Evolutionary conservation across 2,113 vertebrate genomes (phyloP), one percentile per base, ranked within the genome.

Genomic region (Perccottus glenii): DNA sequence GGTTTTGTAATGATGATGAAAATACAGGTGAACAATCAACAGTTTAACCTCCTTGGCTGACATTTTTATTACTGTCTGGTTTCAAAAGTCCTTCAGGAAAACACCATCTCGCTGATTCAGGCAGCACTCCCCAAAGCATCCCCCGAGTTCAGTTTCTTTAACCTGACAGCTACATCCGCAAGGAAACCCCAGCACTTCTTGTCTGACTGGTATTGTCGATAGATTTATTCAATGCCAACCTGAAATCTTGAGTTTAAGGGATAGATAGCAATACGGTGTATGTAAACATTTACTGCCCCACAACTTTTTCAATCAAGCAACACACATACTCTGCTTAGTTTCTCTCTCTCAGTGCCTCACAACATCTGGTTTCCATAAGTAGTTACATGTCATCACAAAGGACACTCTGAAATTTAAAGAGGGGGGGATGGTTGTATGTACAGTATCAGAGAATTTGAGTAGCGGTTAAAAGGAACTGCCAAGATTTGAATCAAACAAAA

Each of bases 291-390:
- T 40, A 9, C 9, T 63, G 33, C 32, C 48, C 40, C 19, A 64
- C 58, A 51, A 42, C 47, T 76, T 64, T 73, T 49, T 60, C 79
- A 69, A 73, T 73, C 45, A 82, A 77, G 67, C 82, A 70, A 65
- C 62, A 74, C 42, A 64, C 52, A 67, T 72, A 46, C 57, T 57
- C 36, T 47, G 59, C 75, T 64, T 38, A 42, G 35, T 45, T 76
- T 74, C 64, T 69, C n/a, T 77, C 75, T 63, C 63, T 59, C 58
- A 27, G 38, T 12, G 55, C 57, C 68, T 64, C 76, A 56, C 58
- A 67, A 83, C 90, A 92, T 92, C 90, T 93, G 91, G 81, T 88
- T 91, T 85, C 80, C 77, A 90, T 93, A 81, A 89, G 78, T 47
- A 57, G 69, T 75, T 67, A 68, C 68, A 88, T 88, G 82, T 86